Conservation (phyloP, 2,888 invertebrate genomes). For the Phaonia tiefii region DNA sequence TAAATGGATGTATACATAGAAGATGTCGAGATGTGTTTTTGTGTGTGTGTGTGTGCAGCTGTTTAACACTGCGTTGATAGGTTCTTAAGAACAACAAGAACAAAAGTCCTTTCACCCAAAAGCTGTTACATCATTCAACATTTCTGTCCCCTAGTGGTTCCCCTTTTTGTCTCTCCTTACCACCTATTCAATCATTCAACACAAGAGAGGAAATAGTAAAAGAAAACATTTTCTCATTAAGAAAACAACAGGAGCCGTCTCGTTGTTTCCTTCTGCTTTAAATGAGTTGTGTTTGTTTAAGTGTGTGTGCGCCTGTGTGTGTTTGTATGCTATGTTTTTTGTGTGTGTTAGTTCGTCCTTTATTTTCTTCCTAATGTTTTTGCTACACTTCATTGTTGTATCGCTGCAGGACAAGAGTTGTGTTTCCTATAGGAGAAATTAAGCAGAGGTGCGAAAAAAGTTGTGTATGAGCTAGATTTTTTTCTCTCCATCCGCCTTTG, state of each 20-base stretch:
- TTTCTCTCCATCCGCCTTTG: not conserved
- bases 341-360: too few relatives aligned
- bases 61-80: not conserved
- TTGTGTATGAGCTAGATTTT: not conserved
- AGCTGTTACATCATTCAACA: constrained; percentile 18
- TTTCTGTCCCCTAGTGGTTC: not conserved
- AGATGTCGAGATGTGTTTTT: not conserved
- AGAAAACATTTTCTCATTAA: constrained; percentile 49
- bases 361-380: constrained; percentile 6
- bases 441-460: constrained; percentile 29
- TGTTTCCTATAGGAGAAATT: constrained; percentile 16
- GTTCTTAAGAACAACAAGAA: not conserved
- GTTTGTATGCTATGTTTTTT: not conserved
- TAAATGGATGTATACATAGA: not conserved
- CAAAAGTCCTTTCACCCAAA: not conserved
- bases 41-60: not conserved
- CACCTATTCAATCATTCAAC: not conserved
- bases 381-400: constrained; percentile 3
- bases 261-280: not conserved
- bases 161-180: not conserved
- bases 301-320: not conserved
- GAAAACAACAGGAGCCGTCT: constrained; percentile 48
- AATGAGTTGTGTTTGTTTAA: too few relatives aligned
- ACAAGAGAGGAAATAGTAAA: constrained; percentile 28
- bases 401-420: not conserved